Evolutionary conservation across 1,140 invertebrate species (phyloP).

Genomic region (Drosophila eugracilis): DNA sequence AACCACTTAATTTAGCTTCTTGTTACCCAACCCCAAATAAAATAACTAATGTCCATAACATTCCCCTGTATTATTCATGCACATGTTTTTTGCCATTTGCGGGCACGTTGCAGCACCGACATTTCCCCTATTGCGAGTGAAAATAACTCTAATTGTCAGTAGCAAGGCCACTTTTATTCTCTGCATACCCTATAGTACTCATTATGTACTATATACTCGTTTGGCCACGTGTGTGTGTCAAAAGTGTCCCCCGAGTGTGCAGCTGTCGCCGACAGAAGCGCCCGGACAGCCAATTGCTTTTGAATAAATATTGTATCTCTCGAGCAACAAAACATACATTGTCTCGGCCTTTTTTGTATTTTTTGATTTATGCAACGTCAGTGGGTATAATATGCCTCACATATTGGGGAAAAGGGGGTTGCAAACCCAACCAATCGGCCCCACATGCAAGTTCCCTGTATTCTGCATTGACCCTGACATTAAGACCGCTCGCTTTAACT

Average conservation of each 20-base stretch:
- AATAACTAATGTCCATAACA: not conserved
- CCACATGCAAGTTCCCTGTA: conserved; percentile 51
- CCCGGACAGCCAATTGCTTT: conserved; percentile 62
- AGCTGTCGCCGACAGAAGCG: conserved; percentile 64
- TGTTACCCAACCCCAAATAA: not conserved
- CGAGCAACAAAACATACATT: conserved; percentile 38
- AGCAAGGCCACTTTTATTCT: conserved; percentile 59
- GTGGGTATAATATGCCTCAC: conserved; percentile 35
- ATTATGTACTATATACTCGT: conserved; percentile 1
- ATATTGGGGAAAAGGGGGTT: conserved; percentile 11
- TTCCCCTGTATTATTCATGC: conserved; percentile 9
- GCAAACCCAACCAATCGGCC: conserved; percentile 47
- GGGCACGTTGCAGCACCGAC: conserved; percentile 19
- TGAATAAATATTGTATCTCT: conserved; percentile 63
- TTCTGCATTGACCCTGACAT: conserved; percentile 78
- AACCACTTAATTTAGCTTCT: not conserved
- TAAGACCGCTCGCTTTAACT: conserved; percentile 55
- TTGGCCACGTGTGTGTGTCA: conserved; percentile 59
- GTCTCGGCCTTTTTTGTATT: conserved; percentile 20
- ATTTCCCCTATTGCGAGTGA: conserved; percentile 53
- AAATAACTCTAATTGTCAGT: conserved; percentile 76
- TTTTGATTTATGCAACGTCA: conserved; percentile 67
- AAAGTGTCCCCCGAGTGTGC: conserved; percentile 53
- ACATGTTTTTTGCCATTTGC: conserved; percentile 1
- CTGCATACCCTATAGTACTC: conserved; percentile 15